Evolutionary conservation across 2,888 invertebrate species (phyloP).

Genomic region (Liposcelis brunnea): DNA sequence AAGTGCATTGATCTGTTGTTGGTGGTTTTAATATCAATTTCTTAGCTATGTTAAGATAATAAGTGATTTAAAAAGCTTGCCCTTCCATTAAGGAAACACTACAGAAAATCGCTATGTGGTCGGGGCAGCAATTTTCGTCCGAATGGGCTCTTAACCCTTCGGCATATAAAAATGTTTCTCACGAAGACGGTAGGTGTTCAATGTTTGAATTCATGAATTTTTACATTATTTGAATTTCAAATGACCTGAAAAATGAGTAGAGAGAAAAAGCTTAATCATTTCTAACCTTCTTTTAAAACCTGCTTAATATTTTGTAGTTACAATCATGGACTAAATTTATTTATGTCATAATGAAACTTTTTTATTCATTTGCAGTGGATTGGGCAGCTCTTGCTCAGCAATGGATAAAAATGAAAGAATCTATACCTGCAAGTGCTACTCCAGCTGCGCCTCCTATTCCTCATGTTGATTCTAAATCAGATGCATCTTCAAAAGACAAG

Average conservation of each 20-base stretch:
- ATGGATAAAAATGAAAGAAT: slow-evolving; percentile 93
- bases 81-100: background rate
- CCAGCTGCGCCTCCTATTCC: slow-evolving; percentile 38
- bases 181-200: slow-evolving; percentile 41
- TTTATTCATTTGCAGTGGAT: slow-evolving; percentile 43
- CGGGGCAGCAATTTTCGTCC: background rate
- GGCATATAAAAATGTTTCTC: slow-evolving; percentile 63
- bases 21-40: too few relatives aligned
- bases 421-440: slow-evolving; percentile 34
- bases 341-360: background rate
- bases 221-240: too few relatives aligned
- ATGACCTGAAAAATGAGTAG: too few relatives aligned
- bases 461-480: slow-evolving; percentile 9
- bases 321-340: too few relatives aligned
- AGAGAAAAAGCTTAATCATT: too few relatives aligned
- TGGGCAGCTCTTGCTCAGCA: slow-evolving; percentile 95
- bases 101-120: background rate
- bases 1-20: too few relatives aligned
- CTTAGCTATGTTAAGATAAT: too few relatives aligned
- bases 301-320: too few relatives aligned
- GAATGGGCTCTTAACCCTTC: slow-evolving; percentile 68
- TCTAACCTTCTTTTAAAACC: too few relatives aligned
- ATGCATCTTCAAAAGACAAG: slow-evolving; percentile 31
- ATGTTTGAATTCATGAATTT: too few relatives aligned
- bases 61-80: too few relatives aligned